These are phyloP conservation scores for Pseudoatta argentina DNA, from an alignment of 1,140 invertebrate genomes.

Conservation along the genomic window DNA sequence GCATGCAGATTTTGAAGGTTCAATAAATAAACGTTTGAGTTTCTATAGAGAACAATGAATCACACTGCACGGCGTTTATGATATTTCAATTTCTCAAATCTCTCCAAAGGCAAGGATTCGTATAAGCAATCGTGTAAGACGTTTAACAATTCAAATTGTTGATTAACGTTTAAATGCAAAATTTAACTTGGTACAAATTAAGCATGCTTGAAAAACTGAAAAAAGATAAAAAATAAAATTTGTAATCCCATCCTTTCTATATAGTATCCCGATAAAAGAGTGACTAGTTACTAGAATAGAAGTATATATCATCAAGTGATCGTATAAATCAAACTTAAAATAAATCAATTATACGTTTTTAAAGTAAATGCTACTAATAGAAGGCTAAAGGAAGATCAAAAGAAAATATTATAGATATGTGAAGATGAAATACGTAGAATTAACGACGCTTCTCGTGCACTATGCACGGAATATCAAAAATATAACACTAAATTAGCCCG, in stretches of 20 bases:
- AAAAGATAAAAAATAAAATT: neutral
- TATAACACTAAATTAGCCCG: neutral
- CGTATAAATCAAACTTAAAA: neutral
- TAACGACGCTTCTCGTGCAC: neutral
- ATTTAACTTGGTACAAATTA: neutral
- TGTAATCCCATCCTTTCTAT: neutral
- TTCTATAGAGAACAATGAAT: neutral
- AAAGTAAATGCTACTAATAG: neutral
- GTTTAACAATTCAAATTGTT: neutral
- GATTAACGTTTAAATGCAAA: neutral
- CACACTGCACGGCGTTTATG: neutral
- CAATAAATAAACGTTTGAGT: neutral
- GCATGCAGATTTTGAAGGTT: neutral
- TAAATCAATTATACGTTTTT: neutral
- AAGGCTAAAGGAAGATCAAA: neutral
- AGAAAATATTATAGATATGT: neutral
- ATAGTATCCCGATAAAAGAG: neutral
- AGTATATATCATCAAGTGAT: neutral
- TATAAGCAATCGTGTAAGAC: neutral
- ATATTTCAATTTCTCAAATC: neutral
- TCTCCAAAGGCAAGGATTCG: neutral
- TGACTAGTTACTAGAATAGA: neutral
- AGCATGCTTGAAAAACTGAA: neutral
- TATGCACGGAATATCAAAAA: slow-evolving; percentile 15
- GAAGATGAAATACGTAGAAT: neutral